Percentiles rank a stretch among this genome's conserved stretches.
These are phyloP conservation scores for Gila robusta DNA, from an alignment of 2,797 vertebrate genomes.

Conservation along the genomic window DNA sequence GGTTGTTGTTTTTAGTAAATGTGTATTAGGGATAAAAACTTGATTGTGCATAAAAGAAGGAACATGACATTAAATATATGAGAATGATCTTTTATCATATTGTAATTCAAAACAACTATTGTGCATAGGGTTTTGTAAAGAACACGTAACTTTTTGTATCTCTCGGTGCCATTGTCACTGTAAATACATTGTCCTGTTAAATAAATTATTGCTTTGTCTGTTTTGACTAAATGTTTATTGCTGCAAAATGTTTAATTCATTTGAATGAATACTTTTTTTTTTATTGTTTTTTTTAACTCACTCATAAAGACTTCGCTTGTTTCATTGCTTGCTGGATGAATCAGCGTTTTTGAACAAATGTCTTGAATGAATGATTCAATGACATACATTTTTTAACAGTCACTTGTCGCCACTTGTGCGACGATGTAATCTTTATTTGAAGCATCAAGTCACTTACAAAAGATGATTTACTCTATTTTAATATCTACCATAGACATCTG, in stretches of 20 bases:
- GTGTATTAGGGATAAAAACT: neutral
- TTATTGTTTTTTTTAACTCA: neutral
- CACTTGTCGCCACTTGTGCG: neutral
- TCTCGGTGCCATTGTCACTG: neutral
- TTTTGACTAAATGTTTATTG: neutral
- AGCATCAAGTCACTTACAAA: neutral
- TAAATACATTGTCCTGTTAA: conserved; percentile 4
- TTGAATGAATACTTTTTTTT: neutral
- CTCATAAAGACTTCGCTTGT: neutral
- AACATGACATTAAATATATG: neutral
- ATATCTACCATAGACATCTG: neutral
- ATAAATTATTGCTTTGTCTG: neutral
- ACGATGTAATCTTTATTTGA: neutral
- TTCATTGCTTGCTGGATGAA: too few species aligned
- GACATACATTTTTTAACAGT: neutral
- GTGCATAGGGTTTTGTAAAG: neutral
- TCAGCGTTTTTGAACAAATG: too few species aligned
- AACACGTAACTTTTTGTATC: neutral
- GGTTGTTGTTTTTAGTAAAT: neutral
- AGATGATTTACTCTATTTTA: neutral
- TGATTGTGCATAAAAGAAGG: neutral
- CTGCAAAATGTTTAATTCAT: neutral
- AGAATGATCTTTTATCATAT: neutral
- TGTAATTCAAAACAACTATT: neutral
- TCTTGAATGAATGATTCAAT: too few species aligned